Evolutionary conservation across 2,797 vertebrate species (phyloP).

Genomic region (Pseudomugil tenellus): DNA sequence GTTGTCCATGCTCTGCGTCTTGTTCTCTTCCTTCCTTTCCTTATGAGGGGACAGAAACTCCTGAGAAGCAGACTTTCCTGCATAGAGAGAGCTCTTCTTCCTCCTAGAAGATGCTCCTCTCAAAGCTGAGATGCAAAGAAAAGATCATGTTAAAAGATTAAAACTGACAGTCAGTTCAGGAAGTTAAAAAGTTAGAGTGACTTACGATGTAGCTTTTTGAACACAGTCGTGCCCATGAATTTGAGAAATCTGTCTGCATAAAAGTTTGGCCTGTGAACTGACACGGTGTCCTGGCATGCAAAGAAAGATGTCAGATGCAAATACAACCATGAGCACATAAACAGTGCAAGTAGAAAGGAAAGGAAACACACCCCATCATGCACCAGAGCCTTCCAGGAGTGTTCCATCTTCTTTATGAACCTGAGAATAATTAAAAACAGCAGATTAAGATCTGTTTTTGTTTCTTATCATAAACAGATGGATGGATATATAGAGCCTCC

Average conservation of each 20-base stretch:
- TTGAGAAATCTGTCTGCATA: constrained; percentile 95
- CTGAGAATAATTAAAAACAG: constrained; percentile 67
- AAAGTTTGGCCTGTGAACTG: constrained; percentile 93
- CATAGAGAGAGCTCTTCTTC: constrained; percentile 85
- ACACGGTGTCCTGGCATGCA: constrained; percentile 89
- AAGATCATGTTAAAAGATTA: too few relatives aligned
- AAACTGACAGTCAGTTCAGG: neutral
- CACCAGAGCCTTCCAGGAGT: constrained; percentile 97
- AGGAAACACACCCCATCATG: constrained; percentile 87
- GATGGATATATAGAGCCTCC: too few relatives aligned
- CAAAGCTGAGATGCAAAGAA: constrained; percentile 78
- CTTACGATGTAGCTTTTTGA: constrained; percentile 93
- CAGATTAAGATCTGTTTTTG: neutral
- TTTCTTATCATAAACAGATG: too few relatives aligned
- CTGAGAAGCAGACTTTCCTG: constrained; percentile 88
- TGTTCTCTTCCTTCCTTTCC: constrained; percentile 86
- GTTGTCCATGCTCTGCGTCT: constrained; percentile 89
- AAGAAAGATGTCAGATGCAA: neutral
- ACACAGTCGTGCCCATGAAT: constrained; percentile 93
- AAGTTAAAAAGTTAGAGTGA: neutral
- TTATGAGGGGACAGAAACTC: constrained; percentile 84
- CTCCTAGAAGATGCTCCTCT: constrained; percentile 90
- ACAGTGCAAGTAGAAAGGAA: neutral
- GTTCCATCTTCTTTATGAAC: constrained; percentile 95
- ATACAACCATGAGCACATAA: neutral